Conservation (phyloP, 2,888 invertebrate genomes). For the Scaptomyza flava region DNA sequence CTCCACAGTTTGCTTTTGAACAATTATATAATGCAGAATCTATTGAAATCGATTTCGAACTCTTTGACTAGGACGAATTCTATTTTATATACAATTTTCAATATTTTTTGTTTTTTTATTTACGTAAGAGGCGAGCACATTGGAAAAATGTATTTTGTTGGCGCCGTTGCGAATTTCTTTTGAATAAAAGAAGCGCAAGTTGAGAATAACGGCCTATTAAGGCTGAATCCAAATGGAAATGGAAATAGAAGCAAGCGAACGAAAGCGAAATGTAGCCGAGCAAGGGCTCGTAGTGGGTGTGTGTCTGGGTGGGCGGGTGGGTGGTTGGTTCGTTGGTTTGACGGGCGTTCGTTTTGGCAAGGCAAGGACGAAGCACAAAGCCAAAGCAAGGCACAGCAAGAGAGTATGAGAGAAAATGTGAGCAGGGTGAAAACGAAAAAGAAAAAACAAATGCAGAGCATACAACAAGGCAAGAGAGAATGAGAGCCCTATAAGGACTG, state of each 20-base stretch:
- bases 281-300: conserved; percentile 52
- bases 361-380: conserved; percentile 74
- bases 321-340: background rate
- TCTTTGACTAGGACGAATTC: background rate
- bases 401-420: conserved; percentile 20
- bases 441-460: conserved; percentile 7
- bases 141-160: conserved; percentile 31
- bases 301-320: conserved; percentile 1
- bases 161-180: conserved; percentile 44
- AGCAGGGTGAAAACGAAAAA: conserved; percentile 12
- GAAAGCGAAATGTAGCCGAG: conserved; percentile 66
- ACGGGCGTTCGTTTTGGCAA: conserved; percentile 33
- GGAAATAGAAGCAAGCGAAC: conserved; percentile 33
- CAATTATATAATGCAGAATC: conserved; percentile 58
- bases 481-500: conserved; percentile 42
- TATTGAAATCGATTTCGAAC: conserved; percentile 4
- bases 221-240: conserved; percentile 64
- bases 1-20: conserved; percentile 25
- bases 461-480: conserved; percentile 9
- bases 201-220: conserved; percentile 53
- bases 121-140: conserved; percentile 61
- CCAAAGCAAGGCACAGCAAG: conserved; percentile 51
- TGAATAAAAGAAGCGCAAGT: conserved; percentile 37
- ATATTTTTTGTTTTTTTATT: conserved; percentile 39
- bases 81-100: background rate